Base-by-base conservation (phyloP, 2,113 vertebrate genomes). In the Apus apus region DNA sequence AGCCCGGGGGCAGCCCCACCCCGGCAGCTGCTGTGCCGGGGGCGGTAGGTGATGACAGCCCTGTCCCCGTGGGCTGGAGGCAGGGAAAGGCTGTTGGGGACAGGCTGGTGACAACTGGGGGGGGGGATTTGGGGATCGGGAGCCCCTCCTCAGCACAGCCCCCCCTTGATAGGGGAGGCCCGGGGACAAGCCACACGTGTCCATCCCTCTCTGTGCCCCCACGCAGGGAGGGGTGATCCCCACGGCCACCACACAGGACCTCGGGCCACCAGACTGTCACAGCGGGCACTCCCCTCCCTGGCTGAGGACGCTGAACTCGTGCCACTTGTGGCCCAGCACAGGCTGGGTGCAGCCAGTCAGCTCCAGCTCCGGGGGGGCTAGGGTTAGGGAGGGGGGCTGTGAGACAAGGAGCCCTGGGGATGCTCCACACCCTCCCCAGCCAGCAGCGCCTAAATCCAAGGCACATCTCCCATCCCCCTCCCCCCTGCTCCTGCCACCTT, bases 121-220 rank as follows among this genome's bases (percentile, higher is more conserved):
- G 11, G 13, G 30, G 3, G 2, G 2, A 20, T 53, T 38, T 2
- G 13, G 50, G 43, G 43, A 26, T 2, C 0, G 16, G 30, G 40
- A 67, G 5, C 20, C 5, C 34, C 30, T 32, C 30, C 11, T 10
- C 43, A 32, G 23, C 3, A 7, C 74, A 74, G 46, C 78, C 54
- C 50, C 10, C 8, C 6, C 1, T 19, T 51, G 30, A 57, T 3
- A n/a, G 36, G 36, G 54, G 57, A 74, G n/a, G 36, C 3, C 29
- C 38, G 80, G 62, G 9, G 23, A 82, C 66, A 45, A 74, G 20
- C 9, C n/a, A 4, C 4, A 2, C 6, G 26, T 22, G 51, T 23
- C 70, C 3, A 0, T 51, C 29, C 64, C n/a, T 62, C 0, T 0
- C 25, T 0, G 2, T 21, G 10, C 26, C 50, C 67, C 36, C 0